Base-by-base conservation (phyloP, 2,797 vertebrate genomes). In the Eulemur albifrons region DNA sequence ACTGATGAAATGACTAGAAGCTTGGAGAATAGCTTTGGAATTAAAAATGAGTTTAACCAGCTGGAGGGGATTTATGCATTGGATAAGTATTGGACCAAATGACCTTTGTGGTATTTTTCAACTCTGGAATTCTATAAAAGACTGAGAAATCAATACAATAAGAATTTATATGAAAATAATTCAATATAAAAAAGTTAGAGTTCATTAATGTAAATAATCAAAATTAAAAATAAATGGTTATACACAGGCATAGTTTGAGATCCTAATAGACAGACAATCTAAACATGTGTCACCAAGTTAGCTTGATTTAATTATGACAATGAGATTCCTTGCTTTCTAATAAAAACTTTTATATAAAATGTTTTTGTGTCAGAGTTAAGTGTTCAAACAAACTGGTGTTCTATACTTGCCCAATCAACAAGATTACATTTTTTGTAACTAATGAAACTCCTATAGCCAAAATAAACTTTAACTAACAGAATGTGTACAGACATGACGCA, bases 41-140 rank as follows among this genome's bases (percentile, higher is more conserved):
- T 97, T 97, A 95, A 97, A 97, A 97, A 97, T 97, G 86, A 97
- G 83, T 97, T 96, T 95, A 97, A 95, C 91, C 97, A 97, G 97
- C 95, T 97, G 93, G 91, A 97, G 61, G 89, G 93, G 94, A 97
- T 97, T 97, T 96, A 80, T 96, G 65, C 63, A 88, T 93, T 93
- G 91, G 88, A 87, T 93, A 72, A 89, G 82, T 54, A 93, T 67
- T 81, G 70, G 65, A 88, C 61, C 59, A 93, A 70, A 94, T 96
- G 96, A 98, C 94, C 96, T 97, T 94, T 94, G 65, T 67, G 48
- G 38, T 95, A 35, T 81, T 96, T 96, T 91, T 79, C 48, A 84
- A 93, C 82, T 94, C 70, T 94, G 40, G n/a, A 45, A 89, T 93
- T 75, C 27, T 94, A 77, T 27, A 63, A 84, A 91, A 80, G 27